phyloP scores from a whole-genome alignment of 2,888 invertebrate genomes.

The Yponomeuta malinellus region DNA sequence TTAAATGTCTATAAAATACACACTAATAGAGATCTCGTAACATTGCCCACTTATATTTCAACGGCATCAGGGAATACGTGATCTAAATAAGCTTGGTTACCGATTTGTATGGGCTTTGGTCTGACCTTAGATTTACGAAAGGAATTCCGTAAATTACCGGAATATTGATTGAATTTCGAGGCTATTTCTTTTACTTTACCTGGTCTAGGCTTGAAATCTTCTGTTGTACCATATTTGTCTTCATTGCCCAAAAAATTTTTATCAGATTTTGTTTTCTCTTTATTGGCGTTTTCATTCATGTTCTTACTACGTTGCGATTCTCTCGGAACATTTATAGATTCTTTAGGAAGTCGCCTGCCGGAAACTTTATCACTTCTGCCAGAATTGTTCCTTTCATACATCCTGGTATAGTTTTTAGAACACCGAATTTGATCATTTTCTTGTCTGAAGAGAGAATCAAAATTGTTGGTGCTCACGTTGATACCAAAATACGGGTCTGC shows the following conservation, averaged over 20 bases:
- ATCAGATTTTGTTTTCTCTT: slow-evolving; percentile 14
- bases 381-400: slow-evolving; percentile 54
- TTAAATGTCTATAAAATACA: not conserved
- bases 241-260: slow-evolving; percentile 19
- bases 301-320: slow-evolving; percentile 9
- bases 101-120: slow-evolving; percentile 76
- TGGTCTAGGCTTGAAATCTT: slow-evolving; percentile 49
- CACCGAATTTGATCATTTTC: slow-evolving; percentile 36
- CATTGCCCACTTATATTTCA: slow-evolving; percentile 46
- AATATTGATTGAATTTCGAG: slow-evolving; percentile 57
- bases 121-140: slow-evolving; percentile 42
- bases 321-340: not conserved
- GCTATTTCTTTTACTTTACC: slow-evolving; percentile 68
- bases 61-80: slow-evolving; percentile 77
- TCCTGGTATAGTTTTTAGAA: slow-evolving; percentile 42
- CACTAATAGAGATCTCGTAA: slow-evolving; percentile 27
- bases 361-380: slow-evolving; percentile 27
- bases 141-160: slow-evolving; percentile 23
- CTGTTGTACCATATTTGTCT: slow-evolving; percentile 27
- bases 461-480: slow-evolving; percentile 29
- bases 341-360: not conserved
- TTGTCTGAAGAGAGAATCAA: slow-evolving; percentile 6
- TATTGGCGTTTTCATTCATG: not conserved
- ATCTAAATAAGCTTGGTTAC: slow-evolving; percentile 77
- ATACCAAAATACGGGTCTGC: slow-evolving; percentile 58